These are phyloP conservation scores for Ardeotis arabs DNA, from an alignment of 2,113 vertebrate species.

Conservation along the genomic window DNA sequence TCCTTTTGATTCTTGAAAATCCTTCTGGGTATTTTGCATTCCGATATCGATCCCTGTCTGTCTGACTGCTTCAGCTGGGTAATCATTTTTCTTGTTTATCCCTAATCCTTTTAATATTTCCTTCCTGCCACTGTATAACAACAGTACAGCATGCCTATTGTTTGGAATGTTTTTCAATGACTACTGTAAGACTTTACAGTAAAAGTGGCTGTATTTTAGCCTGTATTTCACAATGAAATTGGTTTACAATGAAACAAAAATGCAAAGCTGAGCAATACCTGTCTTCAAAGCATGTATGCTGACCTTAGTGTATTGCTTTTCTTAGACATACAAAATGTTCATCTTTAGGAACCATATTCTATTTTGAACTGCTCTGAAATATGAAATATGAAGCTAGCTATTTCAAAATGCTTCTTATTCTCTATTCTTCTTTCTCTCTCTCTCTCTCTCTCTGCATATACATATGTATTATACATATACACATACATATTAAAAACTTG, in stretches of 20 bases:
- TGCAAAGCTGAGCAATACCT: background rate
- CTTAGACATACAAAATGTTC: background rate
- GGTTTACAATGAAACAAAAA: background rate
- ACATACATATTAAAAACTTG: rapidly evolving
- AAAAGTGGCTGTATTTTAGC: conserved; percentile 23
- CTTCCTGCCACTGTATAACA: conserved; percentile 59
- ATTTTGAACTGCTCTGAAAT: background rate
- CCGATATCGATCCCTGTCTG: conserved; percentile 64
- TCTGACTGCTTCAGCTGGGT: conserved; percentile 68
- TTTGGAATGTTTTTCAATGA: conserved; percentile 35
- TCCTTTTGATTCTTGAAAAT: conserved; percentile 67
- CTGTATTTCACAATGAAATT: background rate
- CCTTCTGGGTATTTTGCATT: conserved; percentile 69
- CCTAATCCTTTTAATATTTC: conserved; percentile 74
- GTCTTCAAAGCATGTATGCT: background rate
- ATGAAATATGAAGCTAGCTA: background rate
- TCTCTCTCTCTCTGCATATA: background rate
- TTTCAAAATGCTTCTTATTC: background rate
- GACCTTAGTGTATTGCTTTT: background rate
- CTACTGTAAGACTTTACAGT: background rate
- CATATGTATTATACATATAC: background rate
- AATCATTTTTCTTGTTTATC: conserved; percentile 76
- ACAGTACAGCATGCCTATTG: conserved; percentile 52
- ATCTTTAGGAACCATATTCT: background rate
- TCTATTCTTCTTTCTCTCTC: background rate